phyloP scores from a whole-genome alignment of 2,888 invertebrate species.

The Melipona bicolor region DNA sequence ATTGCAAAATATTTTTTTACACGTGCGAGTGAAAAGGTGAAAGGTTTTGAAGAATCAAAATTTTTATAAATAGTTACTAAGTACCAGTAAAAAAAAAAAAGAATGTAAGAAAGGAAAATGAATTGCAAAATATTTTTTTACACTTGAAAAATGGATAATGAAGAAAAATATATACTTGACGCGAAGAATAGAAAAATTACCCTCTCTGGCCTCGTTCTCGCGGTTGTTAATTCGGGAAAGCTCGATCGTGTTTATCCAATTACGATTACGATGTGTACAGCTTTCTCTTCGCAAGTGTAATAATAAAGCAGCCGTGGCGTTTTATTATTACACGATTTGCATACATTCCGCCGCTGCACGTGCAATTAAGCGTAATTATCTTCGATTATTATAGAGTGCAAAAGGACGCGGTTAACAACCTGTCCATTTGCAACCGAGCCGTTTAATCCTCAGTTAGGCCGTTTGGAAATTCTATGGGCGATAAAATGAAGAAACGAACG shows the following conservation, averaged over 20 bases:
- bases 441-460: slow-evolving; percentile 9
- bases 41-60: no score
- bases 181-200: neutral
- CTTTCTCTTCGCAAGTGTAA: neutral
- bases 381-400: slow-evolving; percentile 22
- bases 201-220: neutral
- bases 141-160: neutral
- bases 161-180: neutral
- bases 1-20: neutral
- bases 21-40: no score
- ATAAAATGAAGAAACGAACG: slow-evolving; percentile 1
- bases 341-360: slow-evolving; percentile 8
- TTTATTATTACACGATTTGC: slow-evolving; percentile 46
- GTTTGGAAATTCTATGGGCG: slow-evolving; percentile 28
- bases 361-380: slow-evolving; percentile 50
- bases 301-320: neutral
- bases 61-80: no score
- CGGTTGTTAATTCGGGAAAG: neutral
- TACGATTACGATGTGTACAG: neutral
- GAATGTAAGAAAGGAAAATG: neutral
- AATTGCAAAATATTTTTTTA: neutral
- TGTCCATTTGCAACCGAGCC: slow-evolving; percentile 10
- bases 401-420: slow-evolving; percentile 22
- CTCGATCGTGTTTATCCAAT: neutral
- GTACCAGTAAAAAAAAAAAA: neutral